A percentile compares a stretch with the other conserved stretches of the same genome.
These are phyloP conservation scores for Cotesia vestalis DNA, from an alignment of 1,140 invertebrate species.

Conservation along the genomic window DNA sequence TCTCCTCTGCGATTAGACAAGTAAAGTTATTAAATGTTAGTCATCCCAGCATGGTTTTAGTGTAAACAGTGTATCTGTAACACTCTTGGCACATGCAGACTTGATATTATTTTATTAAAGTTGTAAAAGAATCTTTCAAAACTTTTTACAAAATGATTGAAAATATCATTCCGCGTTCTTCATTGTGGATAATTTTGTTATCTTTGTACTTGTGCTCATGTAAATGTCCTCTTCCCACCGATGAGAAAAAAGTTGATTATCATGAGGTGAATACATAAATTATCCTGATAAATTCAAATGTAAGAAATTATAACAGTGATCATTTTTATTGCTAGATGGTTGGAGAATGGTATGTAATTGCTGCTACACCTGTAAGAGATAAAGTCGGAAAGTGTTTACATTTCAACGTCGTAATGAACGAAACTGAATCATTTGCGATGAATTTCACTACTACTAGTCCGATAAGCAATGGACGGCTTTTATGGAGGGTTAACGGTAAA, in stretches of 20 bases:
- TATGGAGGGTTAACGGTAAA: conserved; percentile 29
- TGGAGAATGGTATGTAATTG: conserved; percentile 35
- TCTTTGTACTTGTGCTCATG: neutral
- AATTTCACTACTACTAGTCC: conserved; percentile 35
- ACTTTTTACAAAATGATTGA: too few species aligned
- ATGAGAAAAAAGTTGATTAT: neutral
- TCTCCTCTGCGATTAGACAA: too few species aligned
- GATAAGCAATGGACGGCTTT: conserved; percentile 7
- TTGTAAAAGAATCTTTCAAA: too few species aligned
- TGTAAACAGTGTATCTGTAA: too few species aligned
- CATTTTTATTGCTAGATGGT: conserved; percentile 19
- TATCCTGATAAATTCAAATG: neutral
- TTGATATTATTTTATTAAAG: too few species aligned
- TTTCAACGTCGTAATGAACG: conserved; percentile 12
- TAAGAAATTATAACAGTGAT: neutral
- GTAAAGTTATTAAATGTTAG: too few species aligned
- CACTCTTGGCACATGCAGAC: too few species aligned
- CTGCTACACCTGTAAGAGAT: conserved; percentile 16
- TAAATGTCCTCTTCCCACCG: neutral
- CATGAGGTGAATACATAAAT: neutral
- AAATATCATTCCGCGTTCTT: too few species aligned
- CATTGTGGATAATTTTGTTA: neutral
- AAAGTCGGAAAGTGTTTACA: conserved; percentile 29
- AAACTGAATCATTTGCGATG: conserved; percentile 20
- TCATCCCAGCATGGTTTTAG: too few species aligned